Evolutionary conservation across 2,888 invertebrate genomes (phyloP), one percentile per base, ranked within the genome.

Genomic region (Lasius platythorax): DNA sequence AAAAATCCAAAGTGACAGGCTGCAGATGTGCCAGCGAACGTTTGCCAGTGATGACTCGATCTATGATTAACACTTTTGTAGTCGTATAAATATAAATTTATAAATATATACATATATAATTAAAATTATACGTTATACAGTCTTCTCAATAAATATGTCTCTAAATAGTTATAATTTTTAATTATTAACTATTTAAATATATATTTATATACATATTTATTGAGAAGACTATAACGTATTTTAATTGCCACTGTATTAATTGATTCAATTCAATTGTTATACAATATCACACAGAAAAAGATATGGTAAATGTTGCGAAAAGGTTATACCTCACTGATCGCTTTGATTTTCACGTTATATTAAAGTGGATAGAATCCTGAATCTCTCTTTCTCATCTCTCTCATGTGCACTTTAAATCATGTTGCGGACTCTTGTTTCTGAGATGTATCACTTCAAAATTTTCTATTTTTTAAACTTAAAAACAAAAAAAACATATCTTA

Each of bases 261-360:
- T 79, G 84, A 82, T 88, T 74, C 66, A 82, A 76, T 84, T 78
- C 84, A 87, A 82, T 87, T 76, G 72, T 67, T 28, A 40, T 63
- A 33, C 18, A 70, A 82, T 85, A 85, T 68, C 70, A 37, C 23
- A 40, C 43, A 58, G 37, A 72, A 76, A 53, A n/a, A 18, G 18
- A 5, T 18, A 53, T 15, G 8, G 4, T 37, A 37, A 37, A 37
- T 37, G 37, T 37, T 37, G 37, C 37, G 37, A 37, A 37, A 37
- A 37, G 37, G 37, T 37, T 37, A 23, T 23, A 23, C 23, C 23
- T 23, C 23, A 37, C 30, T 3, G 30, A 37, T 37, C 5, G 5
- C 37, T 37, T 37, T 37, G 5, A 37, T 37, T 37, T 37, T 37
- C 37, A 37, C 5, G 0, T 37, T 33, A 33, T 37, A 37, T 37